phyloP scores from a whole-genome alignment of 2,797 vertebrate genomes.

The Gymnothorax javanicus region DNA sequence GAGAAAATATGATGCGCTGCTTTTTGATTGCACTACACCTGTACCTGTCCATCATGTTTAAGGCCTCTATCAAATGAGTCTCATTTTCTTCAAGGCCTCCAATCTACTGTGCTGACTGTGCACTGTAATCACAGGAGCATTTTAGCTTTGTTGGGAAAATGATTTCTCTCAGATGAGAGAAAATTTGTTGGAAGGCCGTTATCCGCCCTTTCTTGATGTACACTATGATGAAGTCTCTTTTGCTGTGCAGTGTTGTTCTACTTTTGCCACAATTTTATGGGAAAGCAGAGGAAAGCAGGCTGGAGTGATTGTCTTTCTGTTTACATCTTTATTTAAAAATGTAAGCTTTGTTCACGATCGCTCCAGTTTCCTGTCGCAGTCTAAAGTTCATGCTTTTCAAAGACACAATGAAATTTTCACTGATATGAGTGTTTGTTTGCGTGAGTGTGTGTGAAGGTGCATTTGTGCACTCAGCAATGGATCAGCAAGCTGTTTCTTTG shows the following conservation, averaged over 20 bases:
- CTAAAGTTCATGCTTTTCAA: too few species aligned
- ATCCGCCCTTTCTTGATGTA: background rate
- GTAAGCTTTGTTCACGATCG: background rate
- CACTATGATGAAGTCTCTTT: background rate
- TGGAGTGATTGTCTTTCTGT: background rate
- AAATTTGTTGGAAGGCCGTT: slow-evolving; percentile 38
- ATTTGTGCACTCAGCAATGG: too few species aligned
- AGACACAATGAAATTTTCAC: too few species aligned
- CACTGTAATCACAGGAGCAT: slow-evolving; percentile 39
- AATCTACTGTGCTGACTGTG: slow-evolving; percentile 38
- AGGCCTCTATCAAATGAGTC: background rate
- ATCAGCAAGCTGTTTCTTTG: too few species aligned
- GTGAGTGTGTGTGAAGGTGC: too few species aligned
- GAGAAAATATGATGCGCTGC: background rate
- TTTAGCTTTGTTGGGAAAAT: slow-evolving; percentile 56
- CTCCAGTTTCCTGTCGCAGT: too few species aligned
- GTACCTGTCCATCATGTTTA: background rate
- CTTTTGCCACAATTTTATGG: background rate
- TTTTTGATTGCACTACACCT: slow-evolving; percentile 19
- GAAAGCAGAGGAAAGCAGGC: background rate
- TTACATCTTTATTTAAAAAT: background rate
- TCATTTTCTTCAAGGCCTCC: slow-evolving; percentile 16
- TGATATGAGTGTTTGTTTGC: too few species aligned
- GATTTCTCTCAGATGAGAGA: slow-evolving; percentile 52
- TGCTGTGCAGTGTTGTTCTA: background rate